Conservation (phyloP, 2,888 invertebrate species). For the Ophonus ardosiacus region DNA sequence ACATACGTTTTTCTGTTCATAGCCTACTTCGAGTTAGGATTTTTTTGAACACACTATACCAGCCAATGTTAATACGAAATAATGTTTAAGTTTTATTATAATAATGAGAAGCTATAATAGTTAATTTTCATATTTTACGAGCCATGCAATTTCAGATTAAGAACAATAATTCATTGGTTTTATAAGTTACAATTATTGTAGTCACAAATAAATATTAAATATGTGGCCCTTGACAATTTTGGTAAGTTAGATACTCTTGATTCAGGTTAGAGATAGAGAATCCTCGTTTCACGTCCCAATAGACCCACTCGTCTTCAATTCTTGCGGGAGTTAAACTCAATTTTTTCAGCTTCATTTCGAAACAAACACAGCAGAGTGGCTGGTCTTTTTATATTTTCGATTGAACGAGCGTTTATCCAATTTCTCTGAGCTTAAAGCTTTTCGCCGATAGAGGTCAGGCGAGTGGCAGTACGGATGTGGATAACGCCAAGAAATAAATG, state of each 20-base stretch:
- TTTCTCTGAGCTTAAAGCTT: conserved; percentile 18
- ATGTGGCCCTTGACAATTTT: too few species aligned
- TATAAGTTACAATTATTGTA: too few species aligned
- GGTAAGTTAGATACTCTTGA: not conserved
- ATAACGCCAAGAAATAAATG: not conserved
- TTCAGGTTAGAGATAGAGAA: not conserved
- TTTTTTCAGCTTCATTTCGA: conserved; percentile 56
- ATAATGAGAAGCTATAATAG: too few species aligned
- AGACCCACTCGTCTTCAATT: conserved; percentile 50
- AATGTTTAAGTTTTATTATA: too few species aligned
- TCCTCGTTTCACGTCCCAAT: conserved; percentile 16
- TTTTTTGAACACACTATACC: too few species aligned
- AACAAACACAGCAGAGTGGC: conserved; percentile 26
- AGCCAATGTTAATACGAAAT: too few species aligned
- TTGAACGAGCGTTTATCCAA: conserved; percentile 40
- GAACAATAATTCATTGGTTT: too few species aligned
- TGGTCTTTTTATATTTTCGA: conserved; percentile 31
- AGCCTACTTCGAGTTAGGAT: too few species aligned
- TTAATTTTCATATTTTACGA: too few species aligned
- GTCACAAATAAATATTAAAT: too few species aligned
- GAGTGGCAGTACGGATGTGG: not conserved
- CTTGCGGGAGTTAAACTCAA: conserved; percentile 47
- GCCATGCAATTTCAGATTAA: too few species aligned
- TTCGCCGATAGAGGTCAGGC: not conserved
- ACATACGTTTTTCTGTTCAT: too few species aligned